Evolutionary conservation across 2,113 vertebrate genomes (phyloP).

Genomic region (Chlorodrepanis virens): DNA sequence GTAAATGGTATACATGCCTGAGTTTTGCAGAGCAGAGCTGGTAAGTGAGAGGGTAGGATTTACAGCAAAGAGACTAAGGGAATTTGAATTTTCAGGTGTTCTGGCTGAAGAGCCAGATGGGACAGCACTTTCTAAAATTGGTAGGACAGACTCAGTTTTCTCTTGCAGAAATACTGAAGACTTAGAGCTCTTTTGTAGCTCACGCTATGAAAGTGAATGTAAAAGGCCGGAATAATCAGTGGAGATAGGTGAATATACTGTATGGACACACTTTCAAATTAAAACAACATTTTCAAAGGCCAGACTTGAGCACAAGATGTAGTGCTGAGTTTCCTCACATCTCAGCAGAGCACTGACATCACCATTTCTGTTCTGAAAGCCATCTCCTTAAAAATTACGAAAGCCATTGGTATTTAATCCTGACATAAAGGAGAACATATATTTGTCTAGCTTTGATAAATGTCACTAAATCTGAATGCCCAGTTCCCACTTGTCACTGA

Average conservation of each 20-base stretch:
- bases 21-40: neutral
- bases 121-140: neutral
- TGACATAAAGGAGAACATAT: neutral
- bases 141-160: neutral
- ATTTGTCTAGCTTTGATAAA: neutral
- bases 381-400: neutral
- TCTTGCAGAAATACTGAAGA: constrained; percentile 24
- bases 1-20: neutral
- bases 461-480: neutral
- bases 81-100: neutral
- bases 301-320: neutral
- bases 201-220: neutral
- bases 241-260: neutral
- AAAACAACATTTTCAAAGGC: neutral
- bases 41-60: neutral
- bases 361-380: neutral
- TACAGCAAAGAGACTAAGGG: neutral
- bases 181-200: constrained; percentile 24
- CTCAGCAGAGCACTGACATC: neutral
- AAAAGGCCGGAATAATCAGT: neutral
- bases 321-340: neutral
- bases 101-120: neutral
- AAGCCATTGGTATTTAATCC: neutral
- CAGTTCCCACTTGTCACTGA: neutral
- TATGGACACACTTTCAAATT: neutral